Percentiles rank a stretch among this genome's conserved stretches.
phyloP scores from a whole-genome alignment of 2,888 invertebrate species.

The Belgica antarctica region DNA sequence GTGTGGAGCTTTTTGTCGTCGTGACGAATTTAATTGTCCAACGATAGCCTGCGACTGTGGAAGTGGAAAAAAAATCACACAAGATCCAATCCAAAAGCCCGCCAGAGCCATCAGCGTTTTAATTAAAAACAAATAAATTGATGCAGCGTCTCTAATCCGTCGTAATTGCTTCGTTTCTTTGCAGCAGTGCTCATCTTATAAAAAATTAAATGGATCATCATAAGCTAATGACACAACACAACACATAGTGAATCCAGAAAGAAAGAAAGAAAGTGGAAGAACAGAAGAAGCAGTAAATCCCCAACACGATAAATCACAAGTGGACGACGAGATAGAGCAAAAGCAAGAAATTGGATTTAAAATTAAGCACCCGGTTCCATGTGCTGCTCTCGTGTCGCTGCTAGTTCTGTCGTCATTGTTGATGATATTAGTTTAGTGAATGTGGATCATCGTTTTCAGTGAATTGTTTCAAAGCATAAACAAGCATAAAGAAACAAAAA shows the following conservation, averaged over 20 bases:
- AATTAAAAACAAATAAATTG: constrained; percentile 25
- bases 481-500: background rate
- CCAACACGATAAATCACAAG: constrained; percentile 12
- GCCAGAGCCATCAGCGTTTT: background rate
- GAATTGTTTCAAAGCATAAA: constrained; percentile 5
- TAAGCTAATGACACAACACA: constrained; percentile 5
- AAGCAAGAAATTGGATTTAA: background rate
- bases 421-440: too few relatives aligned
- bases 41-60: too few relatives aligned
- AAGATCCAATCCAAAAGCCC: too few relatives aligned
- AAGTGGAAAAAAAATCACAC: too few relatives aligned
- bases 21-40: too few relatives aligned
- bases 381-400: background rate
- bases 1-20: too few relatives aligned
- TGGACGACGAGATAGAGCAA: background rate
- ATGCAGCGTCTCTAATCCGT: constrained; percentile 2
- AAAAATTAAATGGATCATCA: constrained; percentile 2
- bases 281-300: background rate
- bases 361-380: background rate
- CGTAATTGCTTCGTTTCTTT: constrained; percentile 4
- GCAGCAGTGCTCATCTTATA: too few relatives aligned
- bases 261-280: background rate
- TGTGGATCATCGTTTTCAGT: background rate
- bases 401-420: background rate
- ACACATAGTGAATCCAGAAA: background rate